Percentiles rank a stretch among this genome's conserved stretches.
phyloP scores from a whole-genome alignment of 2,797 vertebrate genomes.

The Anolis apletophallus region DNA sequence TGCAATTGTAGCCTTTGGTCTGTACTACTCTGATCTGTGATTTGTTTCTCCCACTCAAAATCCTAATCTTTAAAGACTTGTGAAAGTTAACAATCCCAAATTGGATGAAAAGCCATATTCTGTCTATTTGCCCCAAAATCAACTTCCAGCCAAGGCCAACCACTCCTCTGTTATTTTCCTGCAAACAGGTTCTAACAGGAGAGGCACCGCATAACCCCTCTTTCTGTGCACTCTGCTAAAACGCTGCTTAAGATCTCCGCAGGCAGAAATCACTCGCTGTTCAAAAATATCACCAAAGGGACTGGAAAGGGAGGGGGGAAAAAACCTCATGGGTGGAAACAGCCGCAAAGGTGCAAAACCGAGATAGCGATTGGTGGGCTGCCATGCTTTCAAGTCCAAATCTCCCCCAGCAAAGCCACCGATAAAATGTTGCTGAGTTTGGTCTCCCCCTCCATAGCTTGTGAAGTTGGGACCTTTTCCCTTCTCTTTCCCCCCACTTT shows the following conservation, averaged over 20 bases:
- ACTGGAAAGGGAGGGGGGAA: slow-evolving; percentile 19
- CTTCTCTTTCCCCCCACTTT: not conserved
- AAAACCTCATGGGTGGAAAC: slow-evolving; percentile 43
- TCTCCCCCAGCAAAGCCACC: slow-evolving; percentile 48
- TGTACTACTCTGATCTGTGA: not conserved
- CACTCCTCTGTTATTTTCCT: not conserved
- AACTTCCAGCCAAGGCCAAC: too few relatives aligned
- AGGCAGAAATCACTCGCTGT: slow-evolving; percentile 21
- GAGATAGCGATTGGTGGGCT: slow-evolving; percentile 66
- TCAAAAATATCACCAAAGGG: slow-evolving; percentile 46
- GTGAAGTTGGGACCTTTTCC: slow-evolving; percentile 44
- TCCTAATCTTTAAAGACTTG: not conserved
- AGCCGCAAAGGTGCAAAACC: slow-evolving; percentile 60
- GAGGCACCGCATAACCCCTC: not conserved
- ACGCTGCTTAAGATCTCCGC: slow-evolving; percentile 10
- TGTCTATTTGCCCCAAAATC: too few relatives aligned
- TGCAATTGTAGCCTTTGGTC: not conserved
- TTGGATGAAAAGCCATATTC: too few relatives aligned
- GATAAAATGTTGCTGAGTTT: slow-evolving; percentile 43
- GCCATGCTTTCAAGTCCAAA: slow-evolving; percentile 53
- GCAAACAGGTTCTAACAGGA: not conserved
- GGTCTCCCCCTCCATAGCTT: slow-evolving; percentile 42
- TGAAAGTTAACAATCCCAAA: too few relatives aligned
- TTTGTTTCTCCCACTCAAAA: not conserved
- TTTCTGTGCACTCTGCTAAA: not conserved